Percentiles rank a stretch among this genome's conserved stretches.
phyloP scores from a whole-genome alignment of 2,113 vertebrate genomes.

The Tachuris rubrigastra region DNA sequence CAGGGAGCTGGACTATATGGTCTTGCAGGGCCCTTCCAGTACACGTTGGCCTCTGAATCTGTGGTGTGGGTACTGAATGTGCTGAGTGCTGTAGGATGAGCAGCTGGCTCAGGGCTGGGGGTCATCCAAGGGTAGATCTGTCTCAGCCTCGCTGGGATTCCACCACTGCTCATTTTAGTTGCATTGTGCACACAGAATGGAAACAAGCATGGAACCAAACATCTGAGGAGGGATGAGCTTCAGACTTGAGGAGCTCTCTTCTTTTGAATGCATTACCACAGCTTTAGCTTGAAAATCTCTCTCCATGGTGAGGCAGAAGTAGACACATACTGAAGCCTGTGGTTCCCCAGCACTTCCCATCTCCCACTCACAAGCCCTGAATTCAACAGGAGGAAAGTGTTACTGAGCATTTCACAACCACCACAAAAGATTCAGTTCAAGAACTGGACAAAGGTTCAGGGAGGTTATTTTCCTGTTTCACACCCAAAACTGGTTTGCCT shows the following conservation, averaged over 20 bases:
- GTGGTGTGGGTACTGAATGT: not conserved
- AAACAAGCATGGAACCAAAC: rapidly evolving
- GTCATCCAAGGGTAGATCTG: not conserved
- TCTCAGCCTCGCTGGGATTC: not conserved
- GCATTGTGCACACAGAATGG: not conserved
- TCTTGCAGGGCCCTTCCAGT: not conserved
- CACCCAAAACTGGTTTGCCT: conserved; percentile 65
- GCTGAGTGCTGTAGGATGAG: not conserved
- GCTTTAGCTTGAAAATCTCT: not conserved
- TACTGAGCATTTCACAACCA: not conserved
- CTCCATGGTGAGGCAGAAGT: not conserved
- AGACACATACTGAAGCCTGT: not conserved
- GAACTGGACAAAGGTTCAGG: conserved; percentile 55
- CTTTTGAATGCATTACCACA: not conserved
- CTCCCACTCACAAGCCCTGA: not conserved
- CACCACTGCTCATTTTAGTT: not conserved
- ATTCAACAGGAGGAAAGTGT: not conserved
- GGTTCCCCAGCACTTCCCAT: not conserved
- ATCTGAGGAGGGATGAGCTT: not conserved
- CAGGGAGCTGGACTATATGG: not conserved
- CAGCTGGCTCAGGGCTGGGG: not conserved
- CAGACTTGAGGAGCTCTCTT: not conserved
- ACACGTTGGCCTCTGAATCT: not conserved
- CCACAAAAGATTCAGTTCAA: conserved; percentile 9
- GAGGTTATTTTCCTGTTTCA: conserved; percentile 59